Conservation (phyloP, 2,797 vertebrate genomes). For the Helarctos malayanus region DNA sequence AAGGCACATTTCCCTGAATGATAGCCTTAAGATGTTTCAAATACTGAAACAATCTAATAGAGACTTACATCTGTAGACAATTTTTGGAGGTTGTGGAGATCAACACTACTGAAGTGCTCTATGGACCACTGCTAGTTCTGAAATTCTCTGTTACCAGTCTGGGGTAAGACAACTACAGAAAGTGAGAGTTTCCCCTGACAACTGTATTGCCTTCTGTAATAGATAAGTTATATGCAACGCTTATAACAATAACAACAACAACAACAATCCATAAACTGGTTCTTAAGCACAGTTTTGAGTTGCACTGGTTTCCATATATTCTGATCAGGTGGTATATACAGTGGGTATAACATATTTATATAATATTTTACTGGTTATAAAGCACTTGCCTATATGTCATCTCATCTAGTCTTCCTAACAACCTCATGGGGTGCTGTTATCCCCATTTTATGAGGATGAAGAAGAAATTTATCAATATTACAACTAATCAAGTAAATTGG, state of each 20-base stretch:
- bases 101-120: neutral
- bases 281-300: slow-evolving; percentile 10
- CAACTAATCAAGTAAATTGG: neutral
- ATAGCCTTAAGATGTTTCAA: neutral
- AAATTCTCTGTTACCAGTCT: neutral
- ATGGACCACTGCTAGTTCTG: neutral
- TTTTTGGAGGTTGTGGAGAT: neutral
- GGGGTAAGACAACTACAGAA: neutral
- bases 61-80: slow-evolving; percentile 22
- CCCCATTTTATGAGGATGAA: neutral
- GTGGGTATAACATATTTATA: neutral
- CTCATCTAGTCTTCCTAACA: slow-evolving; percentile 5
- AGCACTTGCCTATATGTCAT: neutral
- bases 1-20: neutral
- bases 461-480: slow-evolving; percentile 8
- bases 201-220: neutral
- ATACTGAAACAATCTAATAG: neutral
- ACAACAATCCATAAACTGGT: neutral
- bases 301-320: neutral
- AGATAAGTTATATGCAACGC: neutral
- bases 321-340: neutral
- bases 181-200: neutral
- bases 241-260: neutral
- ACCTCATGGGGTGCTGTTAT: neutral
- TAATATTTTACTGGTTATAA: neutral